Evolutionary conservation across 2,888 invertebrate genomes (phyloP).

Genomic region (Agrilus cyanescens): DNA sequence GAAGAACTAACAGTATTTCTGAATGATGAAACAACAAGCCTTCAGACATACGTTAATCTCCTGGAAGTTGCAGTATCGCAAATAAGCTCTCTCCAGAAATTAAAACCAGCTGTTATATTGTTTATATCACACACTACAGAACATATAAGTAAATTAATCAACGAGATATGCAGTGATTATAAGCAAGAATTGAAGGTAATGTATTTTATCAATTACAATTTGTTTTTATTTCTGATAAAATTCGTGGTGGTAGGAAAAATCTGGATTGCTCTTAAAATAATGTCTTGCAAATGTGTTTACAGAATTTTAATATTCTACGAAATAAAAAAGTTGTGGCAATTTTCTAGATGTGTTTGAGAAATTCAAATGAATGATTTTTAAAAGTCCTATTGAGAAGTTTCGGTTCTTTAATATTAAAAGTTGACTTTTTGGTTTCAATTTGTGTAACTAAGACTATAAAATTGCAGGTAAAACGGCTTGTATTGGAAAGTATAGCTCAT

Average conservation of each 20-base stretch:
- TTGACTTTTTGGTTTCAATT: too few species aligned
- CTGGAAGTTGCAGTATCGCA: constrained; percentile 24
- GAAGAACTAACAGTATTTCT: constrained; percentile 21
- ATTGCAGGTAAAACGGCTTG: constrained; percentile 28
- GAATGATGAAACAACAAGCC: constrained; percentile 9
- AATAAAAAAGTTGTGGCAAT: too few species aligned
- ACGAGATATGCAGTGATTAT: constrained; percentile 28
- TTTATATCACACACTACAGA: constrained; percentile 23
- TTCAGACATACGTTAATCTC: constrained; percentile 2
- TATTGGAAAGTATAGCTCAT: constrained; percentile 37
- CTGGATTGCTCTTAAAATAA: too few species aligned
- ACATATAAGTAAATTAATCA: constrained; percentile 22
- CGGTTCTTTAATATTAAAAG: too few species aligned
- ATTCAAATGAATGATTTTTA: too few species aligned
- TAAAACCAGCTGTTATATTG: constrained; percentile 27
- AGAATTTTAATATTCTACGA: too few species aligned
- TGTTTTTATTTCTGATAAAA: constrained; percentile 2
- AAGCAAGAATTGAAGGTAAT: constrained; percentile 32
- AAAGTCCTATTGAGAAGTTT: too few species aligned
- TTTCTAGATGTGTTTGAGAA: too few species aligned
- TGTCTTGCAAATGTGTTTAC: too few species aligned
- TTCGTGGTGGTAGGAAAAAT: too few species aligned
- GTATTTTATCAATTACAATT: too few species aligned
- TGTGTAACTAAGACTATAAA: constrained; percentile 4
- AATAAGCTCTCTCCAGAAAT: constrained; percentile 26